These are phyloP conservation scores for Rhynchonycteris naso DNA, from an alignment of 2,797 vertebrate species.

Conservation along the genomic window DNA sequence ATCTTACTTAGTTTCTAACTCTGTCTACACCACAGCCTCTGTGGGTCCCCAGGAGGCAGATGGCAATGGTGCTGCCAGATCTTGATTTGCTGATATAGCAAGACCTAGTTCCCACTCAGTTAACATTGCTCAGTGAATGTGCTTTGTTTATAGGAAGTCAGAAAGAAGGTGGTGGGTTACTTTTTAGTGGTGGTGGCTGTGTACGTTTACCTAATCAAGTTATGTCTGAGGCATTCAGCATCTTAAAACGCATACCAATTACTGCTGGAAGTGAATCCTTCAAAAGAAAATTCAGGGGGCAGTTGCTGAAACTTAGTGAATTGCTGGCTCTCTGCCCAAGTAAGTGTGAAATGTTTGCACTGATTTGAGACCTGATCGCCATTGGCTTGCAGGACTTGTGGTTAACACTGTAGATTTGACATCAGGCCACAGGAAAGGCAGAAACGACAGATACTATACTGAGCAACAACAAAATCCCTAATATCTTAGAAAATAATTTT, in stretches of 20 bases:
- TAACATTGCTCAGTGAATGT: background rate
- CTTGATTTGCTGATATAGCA: background rate
- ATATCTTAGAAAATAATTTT: background rate
- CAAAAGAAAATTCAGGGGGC: conserved; percentile 68
- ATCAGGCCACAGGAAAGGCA: background rate
- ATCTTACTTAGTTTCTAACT: conserved; percentile 10
- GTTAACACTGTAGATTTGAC: conserved; percentile 36
- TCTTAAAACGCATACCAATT: conserved; percentile 71
- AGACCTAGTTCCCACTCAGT: conserved; percentile 15
- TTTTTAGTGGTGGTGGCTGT: conserved; percentile 54
- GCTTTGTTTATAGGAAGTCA: conserved; percentile 61
- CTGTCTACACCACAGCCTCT: background rate
- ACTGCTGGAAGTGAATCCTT: conserved; percentile 70
- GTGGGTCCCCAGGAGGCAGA: background rate
- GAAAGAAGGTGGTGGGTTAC: background rate
- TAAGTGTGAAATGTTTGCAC: conserved; percentile 74
- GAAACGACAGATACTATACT: background rate
- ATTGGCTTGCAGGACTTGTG: conserved; percentile 48
- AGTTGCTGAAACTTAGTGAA: conserved; percentile 66
- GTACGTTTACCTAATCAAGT: conserved; percentile 67
- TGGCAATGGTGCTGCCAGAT: background rate
- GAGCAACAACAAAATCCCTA: background rate
- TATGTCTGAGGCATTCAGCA: conserved; percentile 72
- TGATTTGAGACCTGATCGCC: conserved; percentile 59
- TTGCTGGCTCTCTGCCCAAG: conserved; percentile 68